Evolutionary conservation across 1,140 invertebrate species (phyloP).

Genomic region (Ostrea edulis): DNA sequence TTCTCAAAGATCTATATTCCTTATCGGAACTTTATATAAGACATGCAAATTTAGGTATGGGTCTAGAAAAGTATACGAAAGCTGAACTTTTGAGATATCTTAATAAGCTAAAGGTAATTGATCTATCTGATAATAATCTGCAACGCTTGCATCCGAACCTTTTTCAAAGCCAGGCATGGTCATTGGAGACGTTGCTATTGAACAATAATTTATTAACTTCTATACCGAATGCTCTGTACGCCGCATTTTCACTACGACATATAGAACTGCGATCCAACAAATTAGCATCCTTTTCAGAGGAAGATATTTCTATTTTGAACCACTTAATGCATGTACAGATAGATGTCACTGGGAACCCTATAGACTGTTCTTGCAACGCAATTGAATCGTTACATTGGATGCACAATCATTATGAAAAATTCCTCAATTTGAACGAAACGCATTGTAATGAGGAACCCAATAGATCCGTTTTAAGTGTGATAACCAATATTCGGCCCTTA

Average conservation of each 20-base stretch:
- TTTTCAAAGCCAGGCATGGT: neutral
- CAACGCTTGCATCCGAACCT: no score
- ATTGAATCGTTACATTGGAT: neutral
- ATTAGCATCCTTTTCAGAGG: neutral
- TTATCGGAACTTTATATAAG: neutral
- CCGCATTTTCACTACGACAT: neutral
- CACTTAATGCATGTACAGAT: neutral
- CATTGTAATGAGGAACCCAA: neutral
- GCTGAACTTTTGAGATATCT: neutral
- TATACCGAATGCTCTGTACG: neutral
- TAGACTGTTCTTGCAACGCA: neutral
- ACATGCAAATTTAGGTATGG: neutral
- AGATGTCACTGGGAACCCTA: neutral
- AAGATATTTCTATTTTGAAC: neutral
- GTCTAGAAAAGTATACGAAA: neutral
- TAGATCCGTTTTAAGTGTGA: neutral
- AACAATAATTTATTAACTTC: neutral
- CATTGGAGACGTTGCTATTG: neutral
- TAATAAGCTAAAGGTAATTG: neutral
- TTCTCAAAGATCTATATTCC: neutral
- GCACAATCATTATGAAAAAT: neutral
- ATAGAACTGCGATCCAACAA: neutral
- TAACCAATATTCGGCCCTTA: neutral
- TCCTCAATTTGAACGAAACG: neutral
- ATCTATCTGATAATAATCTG: no score